phyloP scores from a whole-genome alignment of 2,888 invertebrate species.

The Hypena proboscidalis region DNA sequence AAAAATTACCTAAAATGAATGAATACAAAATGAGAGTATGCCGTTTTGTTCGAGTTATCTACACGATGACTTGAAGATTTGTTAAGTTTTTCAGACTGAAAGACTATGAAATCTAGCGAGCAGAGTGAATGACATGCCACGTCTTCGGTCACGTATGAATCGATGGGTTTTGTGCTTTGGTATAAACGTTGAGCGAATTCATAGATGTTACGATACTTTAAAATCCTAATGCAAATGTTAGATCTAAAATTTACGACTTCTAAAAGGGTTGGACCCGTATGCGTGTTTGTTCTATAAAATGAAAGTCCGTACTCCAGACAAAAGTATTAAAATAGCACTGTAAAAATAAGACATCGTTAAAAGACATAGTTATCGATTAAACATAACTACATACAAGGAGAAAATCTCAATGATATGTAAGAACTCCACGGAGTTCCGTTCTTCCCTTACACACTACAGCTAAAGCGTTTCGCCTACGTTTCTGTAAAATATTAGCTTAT shows the following conservation, averaged over 20 bases:
- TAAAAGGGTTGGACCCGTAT: conserved; percentile 84
- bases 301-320: conserved; percentile 59
- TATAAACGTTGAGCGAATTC: conserved; percentile 84
- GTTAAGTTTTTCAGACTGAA: conserved; percentile 81
- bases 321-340: conserved; percentile 68
- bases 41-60: conserved; percentile 54
- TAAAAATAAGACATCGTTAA: conserved; percentile 66
- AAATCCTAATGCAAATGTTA: conserved; percentile 81
- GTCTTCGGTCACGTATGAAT: conserved; percentile 78
- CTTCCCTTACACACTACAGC: conserved; percentile 75
- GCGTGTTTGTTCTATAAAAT: conserved; percentile 77
- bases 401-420: conserved; percentile 84
- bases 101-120: conserved; percentile 83
- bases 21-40: conserved; percentile 43
- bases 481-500: conserved; percentile 68
- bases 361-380: conserved; percentile 60
- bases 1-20: conserved; percentile 49
- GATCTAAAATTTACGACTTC: conserved; percentile 79
- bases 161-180: conserved; percentile 86
- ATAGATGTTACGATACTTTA: conserved; percentile 77
- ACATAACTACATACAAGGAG: conserved; percentile 76
- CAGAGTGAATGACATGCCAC: conserved; percentile 71
- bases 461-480: conserved; percentile 79
- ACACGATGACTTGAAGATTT: conserved; percentile 69
- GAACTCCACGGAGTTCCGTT: conserved; percentile 81